Evolutionary conservation across 2,888 invertebrate species (phyloP).

Genomic region (Rotaria macrura): DNA sequence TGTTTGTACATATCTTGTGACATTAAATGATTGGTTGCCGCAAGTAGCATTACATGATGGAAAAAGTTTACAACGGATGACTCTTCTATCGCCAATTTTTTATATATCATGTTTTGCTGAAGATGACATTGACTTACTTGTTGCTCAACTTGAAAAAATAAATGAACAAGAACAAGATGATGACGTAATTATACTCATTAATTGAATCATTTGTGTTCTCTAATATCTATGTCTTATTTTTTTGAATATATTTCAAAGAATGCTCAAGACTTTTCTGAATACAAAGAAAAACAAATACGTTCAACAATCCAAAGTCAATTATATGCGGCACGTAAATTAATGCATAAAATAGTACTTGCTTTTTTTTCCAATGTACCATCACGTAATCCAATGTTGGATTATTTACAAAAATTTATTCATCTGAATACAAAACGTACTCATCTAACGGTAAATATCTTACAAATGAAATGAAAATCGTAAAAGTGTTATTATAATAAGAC

Average conservation of each 20-base stretch:
- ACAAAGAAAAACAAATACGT: slow-evolving; percentile 3
- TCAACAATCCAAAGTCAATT: slow-evolving; percentile 6
- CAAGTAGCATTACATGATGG: slow-evolving; percentile 4
- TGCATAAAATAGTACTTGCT: slow-evolving; percentile 18
- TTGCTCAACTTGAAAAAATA: slow-evolving; percentile 15
- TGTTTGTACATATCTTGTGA: slow-evolving; percentile 1
- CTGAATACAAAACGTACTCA: neutral
- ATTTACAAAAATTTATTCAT: slow-evolving; percentile 15
- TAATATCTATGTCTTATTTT: neutral
- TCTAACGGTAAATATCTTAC: neutral
- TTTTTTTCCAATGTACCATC: slow-evolving; percentile 10
- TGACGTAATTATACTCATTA: neutral
- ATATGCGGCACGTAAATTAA: neutral
- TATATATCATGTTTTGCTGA: slow-evolving; percentile 82
- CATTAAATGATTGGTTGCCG: slow-evolving; percentile 18
- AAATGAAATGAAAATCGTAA: no score
- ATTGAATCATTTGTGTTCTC: no score
- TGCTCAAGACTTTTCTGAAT: neutral
- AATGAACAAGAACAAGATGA: slow-evolving; percentile 1
- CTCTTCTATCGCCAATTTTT: slow-evolving; percentile 81
- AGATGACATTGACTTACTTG: slow-evolving; percentile 58
- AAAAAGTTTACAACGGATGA: slow-evolving; percentile 51
- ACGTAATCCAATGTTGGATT: neutral
- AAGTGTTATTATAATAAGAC: no score
- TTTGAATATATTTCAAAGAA: neutral